Evolutionary conservation across 2,113 vertebrate genomes (phyloP), one percentile per base, ranked within the genome.

Genomic region (Scomber japonicus): DNA sequence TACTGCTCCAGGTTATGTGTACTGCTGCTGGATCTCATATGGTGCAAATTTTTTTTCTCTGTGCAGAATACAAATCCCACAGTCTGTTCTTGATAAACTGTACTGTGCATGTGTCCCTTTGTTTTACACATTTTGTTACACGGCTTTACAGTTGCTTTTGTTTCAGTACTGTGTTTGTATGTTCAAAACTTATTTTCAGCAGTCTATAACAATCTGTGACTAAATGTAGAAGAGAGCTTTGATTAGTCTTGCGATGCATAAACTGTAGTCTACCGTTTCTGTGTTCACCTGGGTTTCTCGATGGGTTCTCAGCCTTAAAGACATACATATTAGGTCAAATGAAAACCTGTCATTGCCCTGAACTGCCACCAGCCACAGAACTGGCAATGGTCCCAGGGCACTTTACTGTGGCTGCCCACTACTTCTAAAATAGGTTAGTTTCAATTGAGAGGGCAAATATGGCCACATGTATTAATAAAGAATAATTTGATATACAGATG

Each of bases 281-380:
- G 31, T 55, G 46, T 53, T 50, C 50, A 27, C 13, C 24, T 17
- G 2, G 2, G 13, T 60, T 76, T 76, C 35, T 40, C 46, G 60
- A 4, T 12, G n/a, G 14, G 11, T 55, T 6, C 62, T 73, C n/a
- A 65, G 35, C 35, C 11, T 27, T 27, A 71, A 51, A 67, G 60
- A 45, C 19, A 50, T 44, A 50, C 45, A 57, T 50, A 60, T 76
- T 65, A 59, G 40, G 65, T 75, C n/a, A 77, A 55, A 54, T 54
- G 54, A 40, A 59, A 3, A 40, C 48, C 17, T 35, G 40, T 31
- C 55, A 59, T n/a, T 67, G 53, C 40, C 16, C 19, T 67, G 27
- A 59, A 61, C n/a, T 45, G 40, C 70, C 27, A 48, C 48, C 53
- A 35, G 51, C 56, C 53, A 10, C 54, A 60, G 55, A 80, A 56